Evolutionary conservation across 2,888 invertebrate genomes (phyloP).

Genomic region (Cheilosia vernalis): DNA sequence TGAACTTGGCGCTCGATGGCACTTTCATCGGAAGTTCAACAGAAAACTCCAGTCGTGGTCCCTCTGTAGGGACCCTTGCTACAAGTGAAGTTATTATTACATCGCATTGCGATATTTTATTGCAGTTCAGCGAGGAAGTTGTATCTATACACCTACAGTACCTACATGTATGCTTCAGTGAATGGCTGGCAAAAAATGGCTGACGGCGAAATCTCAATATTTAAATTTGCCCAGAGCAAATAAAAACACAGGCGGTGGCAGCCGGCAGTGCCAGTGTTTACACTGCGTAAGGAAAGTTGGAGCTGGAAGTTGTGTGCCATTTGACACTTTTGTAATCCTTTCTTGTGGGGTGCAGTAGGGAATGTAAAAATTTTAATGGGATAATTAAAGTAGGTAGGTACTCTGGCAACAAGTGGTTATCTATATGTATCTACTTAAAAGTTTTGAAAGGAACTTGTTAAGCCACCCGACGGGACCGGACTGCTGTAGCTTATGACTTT

Average conservation of each 20-base stretch:
- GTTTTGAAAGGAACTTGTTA: too few species aligned
- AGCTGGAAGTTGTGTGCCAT: constrained; percentile 42
- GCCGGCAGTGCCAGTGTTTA: constrained; percentile 49
- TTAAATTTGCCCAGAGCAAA: constrained; percentile 68
- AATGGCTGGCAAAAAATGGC: constrained; percentile 25
- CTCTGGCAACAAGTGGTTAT: constrained; percentile 59
- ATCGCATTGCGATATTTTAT: constrained; percentile 75
- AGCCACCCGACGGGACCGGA: too few species aligned
- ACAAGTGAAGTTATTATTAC: constrained; percentile 68
- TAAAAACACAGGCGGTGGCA: constrained; percentile 48
- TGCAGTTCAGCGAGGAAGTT: constrained; percentile 63
- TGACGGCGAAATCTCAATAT: constrained; percentile 63
- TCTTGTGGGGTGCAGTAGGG: constrained; percentile 16
- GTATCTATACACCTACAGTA: not conserved
- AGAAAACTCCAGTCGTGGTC: constrained; percentile 21
- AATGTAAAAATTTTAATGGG: constrained; percentile 45
- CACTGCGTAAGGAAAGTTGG: constrained; percentile 61
- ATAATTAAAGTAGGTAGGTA: constrained; percentile 41
- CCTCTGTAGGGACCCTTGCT: constrained; percentile 41
- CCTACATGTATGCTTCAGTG: not conserved
- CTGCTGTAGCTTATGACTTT: too few species aligned
- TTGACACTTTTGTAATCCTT: constrained; percentile 73
- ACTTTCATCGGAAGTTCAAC: constrained; percentile 67
- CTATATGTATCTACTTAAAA: too few species aligned
- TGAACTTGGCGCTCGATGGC: constrained; percentile 71